These are phyloP conservation scores for Mythimna albipuncta DNA, from an alignment of 2,888 invertebrate genomes.

Conservation along the genomic window DNA sequence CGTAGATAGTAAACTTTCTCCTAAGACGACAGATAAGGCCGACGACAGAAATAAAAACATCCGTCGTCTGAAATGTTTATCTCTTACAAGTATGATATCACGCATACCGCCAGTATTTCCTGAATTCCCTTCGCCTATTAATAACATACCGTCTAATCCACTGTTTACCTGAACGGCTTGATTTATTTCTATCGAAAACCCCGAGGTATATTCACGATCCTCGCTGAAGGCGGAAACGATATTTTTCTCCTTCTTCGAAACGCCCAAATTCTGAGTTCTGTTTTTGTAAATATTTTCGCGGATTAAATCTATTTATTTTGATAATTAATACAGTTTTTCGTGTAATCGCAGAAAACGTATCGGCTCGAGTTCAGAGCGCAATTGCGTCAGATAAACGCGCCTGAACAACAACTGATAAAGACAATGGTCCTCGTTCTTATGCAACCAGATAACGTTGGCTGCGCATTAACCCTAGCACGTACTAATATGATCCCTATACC, in stretches of 20 bases:
- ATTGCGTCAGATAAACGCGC: slow-evolving; percentile 74
- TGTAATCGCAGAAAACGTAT: slow-evolving; percentile 45
- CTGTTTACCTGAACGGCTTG: slow-evolving; percentile 55
- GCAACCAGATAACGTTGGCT: slow-evolving; percentile 83
- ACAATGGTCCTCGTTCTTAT: slow-evolving; percentile 84
- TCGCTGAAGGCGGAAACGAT: slow-evolving; percentile 29
- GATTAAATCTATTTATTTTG: slow-evolving; percentile 29
- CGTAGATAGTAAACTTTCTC: slow-evolving; percentile 45
- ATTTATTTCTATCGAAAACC: slow-evolving; percentile 39
- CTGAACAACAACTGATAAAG: slow-evolving; percentile 79
- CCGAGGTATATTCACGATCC: slow-evolving; percentile 27
- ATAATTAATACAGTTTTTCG: slow-evolving; percentile 27
- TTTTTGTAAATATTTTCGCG: slow-evolving; percentile 43
- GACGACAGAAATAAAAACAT: slow-evolving; percentile 41
- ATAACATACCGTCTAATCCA: slow-evolving; percentile 40
- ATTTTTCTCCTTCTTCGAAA: slow-evolving; percentile 21
- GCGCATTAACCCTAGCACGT: slow-evolving; percentile 74
- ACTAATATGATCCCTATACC: slow-evolving; percentile 66
- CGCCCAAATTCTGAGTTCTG: slow-evolving; percentile 7
- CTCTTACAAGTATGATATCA: slow-evolving; percentile 30
- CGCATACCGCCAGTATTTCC: slow-evolving; percentile 37
- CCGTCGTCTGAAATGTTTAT: slow-evolving; percentile 49
- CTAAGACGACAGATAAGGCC: slow-evolving; percentile 37
- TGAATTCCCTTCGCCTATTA: slow-evolving; percentile 50
- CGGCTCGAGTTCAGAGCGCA: slow-evolving; percentile 64